Evolutionary conservation across 2,888 invertebrate species (phyloP).

Genomic region (Chymomyza fuscimana): DNA sequence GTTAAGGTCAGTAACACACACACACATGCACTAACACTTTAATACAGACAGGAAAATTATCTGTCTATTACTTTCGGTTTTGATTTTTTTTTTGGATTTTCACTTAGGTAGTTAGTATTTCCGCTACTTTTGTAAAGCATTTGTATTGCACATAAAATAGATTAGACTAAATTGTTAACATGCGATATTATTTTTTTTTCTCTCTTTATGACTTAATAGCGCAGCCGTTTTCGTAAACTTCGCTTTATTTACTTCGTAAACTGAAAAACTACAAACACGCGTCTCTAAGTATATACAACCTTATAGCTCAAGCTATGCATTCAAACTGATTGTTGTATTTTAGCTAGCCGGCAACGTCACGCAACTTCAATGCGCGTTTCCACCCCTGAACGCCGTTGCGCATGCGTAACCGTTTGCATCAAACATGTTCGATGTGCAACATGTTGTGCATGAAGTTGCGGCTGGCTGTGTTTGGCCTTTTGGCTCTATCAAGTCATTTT

Average conservation of each 20-base stretch:
- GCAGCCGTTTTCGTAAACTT: slow-evolving; percentile 12
- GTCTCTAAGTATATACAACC: slow-evolving; percentile 57
- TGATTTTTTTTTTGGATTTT: neutral
- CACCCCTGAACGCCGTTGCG: slow-evolving; percentile 27
- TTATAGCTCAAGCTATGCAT: slow-evolving; percentile 51
- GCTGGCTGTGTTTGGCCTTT: slow-evolving; percentile 10
- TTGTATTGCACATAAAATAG: slow-evolving; percentile 50
- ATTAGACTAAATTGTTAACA: neutral
- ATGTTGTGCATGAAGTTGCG: neutral
- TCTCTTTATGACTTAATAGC: slow-evolving; percentile 11
- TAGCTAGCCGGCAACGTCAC: neutral
- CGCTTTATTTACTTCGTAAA: neutral
- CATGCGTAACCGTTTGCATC: slow-evolving; percentile 33
- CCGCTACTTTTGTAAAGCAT: slow-evolving; percentile 36
- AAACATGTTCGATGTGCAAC: slow-evolving; percentile 43
- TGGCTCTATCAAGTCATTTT: slow-evolving; percentile 50
- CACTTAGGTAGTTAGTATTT: slow-evolving; percentile 36
- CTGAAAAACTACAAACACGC: neutral
- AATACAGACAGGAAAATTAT: neutral
- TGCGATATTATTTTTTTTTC: neutral
- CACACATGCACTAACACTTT: neutral
- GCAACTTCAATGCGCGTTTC: slow-evolving; percentile 22
- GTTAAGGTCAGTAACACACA: slow-evolving; percentile 51
- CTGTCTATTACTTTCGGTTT: neutral
- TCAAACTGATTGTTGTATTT: slow-evolving; percentile 39